Base-by-base conservation (phyloP, 2,113 vertebrate species). In the Chunga burmeisteri region DNA sequence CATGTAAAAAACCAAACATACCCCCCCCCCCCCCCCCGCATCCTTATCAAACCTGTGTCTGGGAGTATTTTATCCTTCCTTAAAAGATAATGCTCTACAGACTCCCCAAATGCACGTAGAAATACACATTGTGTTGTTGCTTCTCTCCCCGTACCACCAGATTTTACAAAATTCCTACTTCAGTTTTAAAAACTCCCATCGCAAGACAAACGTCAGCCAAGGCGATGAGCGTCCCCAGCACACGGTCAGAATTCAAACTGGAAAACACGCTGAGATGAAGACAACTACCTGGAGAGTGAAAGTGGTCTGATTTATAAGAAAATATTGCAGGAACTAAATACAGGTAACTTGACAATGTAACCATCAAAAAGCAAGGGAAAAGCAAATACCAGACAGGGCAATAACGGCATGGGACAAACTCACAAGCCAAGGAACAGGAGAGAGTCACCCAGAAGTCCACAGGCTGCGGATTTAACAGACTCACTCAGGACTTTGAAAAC, bases 381-480 rank as follows among this genome's bases (percentile, higher is more conserved):
- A 75, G 20, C 14, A 66, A 93, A 58, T 8, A 83, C 5, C 29
- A n/a, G 44, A 29, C 11, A 80, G 26, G 18, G n/a, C 13, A 93
- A 58, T 0, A 16, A 14, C 0, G 3, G 5, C 11, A 21, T 2
- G 49, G 53, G 34, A 67, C 66, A 83, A 90, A 83, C 12, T 30
- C 44, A n/a, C 4, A 65, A 36, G 17, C 9, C 47, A 75, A 66
- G 20, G 47, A 62, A 63, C 5, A 56, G 38, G 32, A 71, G 1
- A 36, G 6, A 34, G 27, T 16, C 70, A 83, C 21, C 6, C 22
- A 36, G 18, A 82, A 62, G 42, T 23, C 46, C 46, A 72, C 38
- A 85, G 58, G 26, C 17, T 40, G 46, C 0, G 0, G 61, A 68
- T 79, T 74, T 34, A 58, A 88, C 16, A 89, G 30, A 49, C 18